phyloP scores from a whole-genome alignment of 2,797 vertebrate genomes.

The Caiman crocodilus region DNA sequence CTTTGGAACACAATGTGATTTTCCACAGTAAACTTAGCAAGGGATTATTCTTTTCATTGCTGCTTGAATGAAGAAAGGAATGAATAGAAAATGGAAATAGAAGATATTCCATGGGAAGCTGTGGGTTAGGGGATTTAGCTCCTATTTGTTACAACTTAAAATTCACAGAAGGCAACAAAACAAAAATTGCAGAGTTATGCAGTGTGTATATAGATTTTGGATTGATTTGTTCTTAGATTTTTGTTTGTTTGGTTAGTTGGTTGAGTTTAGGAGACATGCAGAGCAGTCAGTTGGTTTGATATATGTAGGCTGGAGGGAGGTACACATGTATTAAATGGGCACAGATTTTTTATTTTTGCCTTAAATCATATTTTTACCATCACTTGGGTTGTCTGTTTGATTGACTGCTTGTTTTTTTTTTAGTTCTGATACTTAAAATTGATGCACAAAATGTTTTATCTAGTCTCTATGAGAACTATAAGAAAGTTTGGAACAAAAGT shows the following conservation, averaged over 20 bases:
- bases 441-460: constrained; percentile 30
- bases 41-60: constrained; percentile 41
- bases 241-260: neutral
- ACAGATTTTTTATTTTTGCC: constrained; percentile 35
- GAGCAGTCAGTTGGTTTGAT: neutral
- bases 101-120: constrained; percentile 8
- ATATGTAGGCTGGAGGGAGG: neutral
- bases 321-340: constrained; percentile 26
- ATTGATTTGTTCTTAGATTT: neutral
- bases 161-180: constrained; percentile 42
- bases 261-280: neutral
- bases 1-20: constrained; percentile 69
- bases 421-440: constrained; percentile 12
- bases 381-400: no score
- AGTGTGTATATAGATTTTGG: neutral
- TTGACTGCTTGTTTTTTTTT: neutral
- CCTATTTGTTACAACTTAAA: constrained; percentile 28
- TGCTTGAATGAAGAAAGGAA: constrained; percentile 46
- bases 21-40: constrained; percentile 65
- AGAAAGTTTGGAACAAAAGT: neutral
- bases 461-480: neutral
- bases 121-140: constrained; percentile 42
- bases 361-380: neutral
- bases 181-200: neutral
- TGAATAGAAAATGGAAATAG: constrained; percentile 51